Conservation (phyloP, 2,113 vertebrate species). For the Theristicus caerulescens region DNA sequence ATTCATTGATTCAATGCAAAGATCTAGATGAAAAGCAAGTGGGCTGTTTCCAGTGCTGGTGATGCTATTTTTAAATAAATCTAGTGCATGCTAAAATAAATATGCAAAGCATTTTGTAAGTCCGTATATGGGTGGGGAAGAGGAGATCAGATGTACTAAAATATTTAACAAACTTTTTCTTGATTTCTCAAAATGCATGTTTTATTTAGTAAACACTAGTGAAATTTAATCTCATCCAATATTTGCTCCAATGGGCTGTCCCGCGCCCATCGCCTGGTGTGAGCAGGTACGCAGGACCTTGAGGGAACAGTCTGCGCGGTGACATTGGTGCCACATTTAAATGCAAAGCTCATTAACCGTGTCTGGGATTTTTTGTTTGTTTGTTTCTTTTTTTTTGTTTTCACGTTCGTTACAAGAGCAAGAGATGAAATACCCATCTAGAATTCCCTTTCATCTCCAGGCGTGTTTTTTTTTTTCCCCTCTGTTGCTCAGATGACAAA, state of each 20-base stretch:
- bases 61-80: conserved; percentile 68
- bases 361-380: conserved; percentile 35
- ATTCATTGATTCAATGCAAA: conserved; percentile 64
- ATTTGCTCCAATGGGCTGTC: background rate
- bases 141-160: conserved; percentile 56
- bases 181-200: background rate
- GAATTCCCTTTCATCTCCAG: conserved; percentile 46
- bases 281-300: background rate
- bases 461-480: background rate
- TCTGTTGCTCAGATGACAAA: conserved; percentile 36
- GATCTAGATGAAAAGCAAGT: conserved; percentile 61
- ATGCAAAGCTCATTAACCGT: conserved; percentile 51
- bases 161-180: conserved; percentile 70
- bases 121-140: background rate
- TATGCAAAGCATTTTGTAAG: conserved; percentile 66
- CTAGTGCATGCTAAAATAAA: conserved; percentile 60
- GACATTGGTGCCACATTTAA: conserved; percentile 42
- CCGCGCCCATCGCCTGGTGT: background rate
- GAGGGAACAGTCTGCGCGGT: background rate
- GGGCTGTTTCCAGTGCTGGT: conserved; percentile 49
- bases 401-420: background rate
- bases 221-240: background rate
- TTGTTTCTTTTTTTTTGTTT: background rate
- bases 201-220: conserved; percentile 25
- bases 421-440: conserved; percentile 5